These are phyloP conservation scores for Gandaritis pyraliata DNA, from an alignment of 2,888 invertebrate species.

Conservation along the genomic window DNA sequence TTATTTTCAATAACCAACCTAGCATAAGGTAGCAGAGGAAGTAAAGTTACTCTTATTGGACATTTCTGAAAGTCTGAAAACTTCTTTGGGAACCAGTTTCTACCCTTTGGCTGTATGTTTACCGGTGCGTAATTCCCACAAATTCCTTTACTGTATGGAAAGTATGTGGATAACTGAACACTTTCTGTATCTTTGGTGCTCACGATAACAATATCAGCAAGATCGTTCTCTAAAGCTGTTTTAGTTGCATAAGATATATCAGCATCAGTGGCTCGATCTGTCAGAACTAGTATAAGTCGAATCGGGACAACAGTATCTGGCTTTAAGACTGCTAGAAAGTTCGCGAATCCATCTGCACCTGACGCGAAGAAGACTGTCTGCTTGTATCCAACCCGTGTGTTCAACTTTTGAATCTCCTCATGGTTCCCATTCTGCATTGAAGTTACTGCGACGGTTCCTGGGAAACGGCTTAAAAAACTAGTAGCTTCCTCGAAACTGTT, in stretches of 20 bases:
- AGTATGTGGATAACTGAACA: conserved; percentile 54
- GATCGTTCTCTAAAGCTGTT: conserved; percentile 57
- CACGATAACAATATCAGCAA: conserved; percentile 58
- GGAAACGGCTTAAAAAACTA: conserved; percentile 48
- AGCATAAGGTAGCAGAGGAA: conserved; percentile 50
- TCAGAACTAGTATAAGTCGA: conserved; percentile 53
- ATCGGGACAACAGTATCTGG: conserved; percentile 47
- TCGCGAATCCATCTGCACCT: conserved; percentile 48
- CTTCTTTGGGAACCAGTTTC: conserved; percentile 56
- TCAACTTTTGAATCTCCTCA: conserved; percentile 32
- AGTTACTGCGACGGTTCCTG: conserved; percentile 48
- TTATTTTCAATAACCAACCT: conserved; percentile 43
- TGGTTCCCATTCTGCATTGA: conserved; percentile 38
- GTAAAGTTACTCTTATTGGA: conserved; percentile 49
- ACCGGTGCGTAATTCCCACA: conserved; percentile 57
- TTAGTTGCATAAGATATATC: conserved; percentile 46
- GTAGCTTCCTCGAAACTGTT: conserved; percentile 41
- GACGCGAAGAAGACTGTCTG: conserved; percentile 59
- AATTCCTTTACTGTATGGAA: conserved; percentile 52
- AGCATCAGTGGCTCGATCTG: conserved; percentile 34
- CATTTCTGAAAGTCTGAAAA: conserved; percentile 61
- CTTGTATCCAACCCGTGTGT: conserved; percentile 43
- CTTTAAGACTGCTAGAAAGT: conserved; percentile 48
- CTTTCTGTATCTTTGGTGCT: conserved; percentile 39
- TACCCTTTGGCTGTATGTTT: conserved; percentile 37